These are phyloP conservation scores for Sminthurinus signatus DNA, from an alignment of 1,140 invertebrate genomes.

Conservation along the genomic window DNA sequence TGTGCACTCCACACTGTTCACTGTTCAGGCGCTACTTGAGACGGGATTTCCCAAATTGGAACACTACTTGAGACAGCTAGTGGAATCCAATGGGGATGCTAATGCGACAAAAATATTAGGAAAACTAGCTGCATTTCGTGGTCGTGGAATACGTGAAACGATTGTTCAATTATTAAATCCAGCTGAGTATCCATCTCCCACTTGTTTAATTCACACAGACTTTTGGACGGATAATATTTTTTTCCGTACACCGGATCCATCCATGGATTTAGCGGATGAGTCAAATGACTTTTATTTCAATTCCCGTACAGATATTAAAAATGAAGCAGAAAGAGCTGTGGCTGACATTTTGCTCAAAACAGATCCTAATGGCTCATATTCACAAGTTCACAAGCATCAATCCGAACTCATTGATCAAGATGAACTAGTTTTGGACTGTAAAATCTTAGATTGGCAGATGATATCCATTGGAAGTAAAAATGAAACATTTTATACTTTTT, in stretches of 20 bases:
- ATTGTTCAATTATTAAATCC: slow-evolving; percentile 60
- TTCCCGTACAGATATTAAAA: no score
- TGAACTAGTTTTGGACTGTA: slow-evolving; percentile 55
- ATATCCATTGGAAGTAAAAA: slow-evolving; percentile 65
- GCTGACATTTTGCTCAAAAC: no score
- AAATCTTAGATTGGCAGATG: slow-evolving; percentile 77
- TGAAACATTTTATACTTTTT: slow-evolving; percentile 45
- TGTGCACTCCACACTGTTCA: no score
- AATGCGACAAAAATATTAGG: not conserved
- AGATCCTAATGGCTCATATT: no score
- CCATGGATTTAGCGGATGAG: no score
- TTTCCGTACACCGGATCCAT: slow-evolving; percentile 50
- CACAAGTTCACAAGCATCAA: no score
- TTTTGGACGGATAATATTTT: slow-evolving; percentile 75
- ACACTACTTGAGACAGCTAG: not conserved
- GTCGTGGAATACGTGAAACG: slow-evolving; percentile 41
- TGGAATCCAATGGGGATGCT: not conserved
- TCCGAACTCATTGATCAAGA: no score
- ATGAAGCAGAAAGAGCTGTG: no score
- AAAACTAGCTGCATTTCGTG: not conserved
- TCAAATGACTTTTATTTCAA: no score
- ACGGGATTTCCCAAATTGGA: not conserved
- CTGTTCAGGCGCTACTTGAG: not conserved
- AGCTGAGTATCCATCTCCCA: slow-evolving; percentile 50
- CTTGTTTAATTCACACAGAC: slow-evolving; percentile 61